These are phyloP conservation scores for Gibbula magus DNA, from an alignment of 2,888 invertebrate genomes.

Conservation along the genomic window DNA sequence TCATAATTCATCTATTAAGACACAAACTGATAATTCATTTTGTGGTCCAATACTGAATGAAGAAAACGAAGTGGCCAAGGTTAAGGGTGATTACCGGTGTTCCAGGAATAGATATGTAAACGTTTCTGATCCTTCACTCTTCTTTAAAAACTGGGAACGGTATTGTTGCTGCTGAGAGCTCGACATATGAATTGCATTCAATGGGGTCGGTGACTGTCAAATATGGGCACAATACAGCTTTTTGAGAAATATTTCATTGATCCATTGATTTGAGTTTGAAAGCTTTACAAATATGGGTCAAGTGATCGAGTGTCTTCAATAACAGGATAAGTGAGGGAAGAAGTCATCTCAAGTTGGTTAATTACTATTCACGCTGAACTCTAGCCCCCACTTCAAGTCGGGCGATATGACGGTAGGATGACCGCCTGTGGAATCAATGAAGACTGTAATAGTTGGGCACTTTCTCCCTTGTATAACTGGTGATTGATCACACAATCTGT, in stretches of 20 bases:
- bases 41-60: too few species aligned
- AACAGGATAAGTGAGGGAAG: not conserved
- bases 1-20: too few species aligned
- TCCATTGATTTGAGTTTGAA: not conserved
- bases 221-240: too few species aligned
- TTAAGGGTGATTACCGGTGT: too few species aligned
- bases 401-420: not conserved
- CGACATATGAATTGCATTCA: too few species aligned
- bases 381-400: not conserved
- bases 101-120: too few species aligned
- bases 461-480: not conserved
- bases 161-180: too few species aligned
- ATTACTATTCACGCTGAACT: not conserved
- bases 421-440: not conserved
- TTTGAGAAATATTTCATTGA: not conserved
- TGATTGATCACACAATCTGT: slow-evolving; percentile 5
- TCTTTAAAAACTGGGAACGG: too few species aligned
- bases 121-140: too few species aligned
- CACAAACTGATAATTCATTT: too few species aligned
- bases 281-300: not conserved
- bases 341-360: not conserved
- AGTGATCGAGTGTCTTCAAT: not conserved
- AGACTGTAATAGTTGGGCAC: not conserved
- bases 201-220: too few species aligned
- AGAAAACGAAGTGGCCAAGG: too few species aligned